These are phyloP conservation scores for Helostoma temminkii DNA, from an alignment of 2,797 vertebrate genomes.

Conservation along the genomic window DNA sequence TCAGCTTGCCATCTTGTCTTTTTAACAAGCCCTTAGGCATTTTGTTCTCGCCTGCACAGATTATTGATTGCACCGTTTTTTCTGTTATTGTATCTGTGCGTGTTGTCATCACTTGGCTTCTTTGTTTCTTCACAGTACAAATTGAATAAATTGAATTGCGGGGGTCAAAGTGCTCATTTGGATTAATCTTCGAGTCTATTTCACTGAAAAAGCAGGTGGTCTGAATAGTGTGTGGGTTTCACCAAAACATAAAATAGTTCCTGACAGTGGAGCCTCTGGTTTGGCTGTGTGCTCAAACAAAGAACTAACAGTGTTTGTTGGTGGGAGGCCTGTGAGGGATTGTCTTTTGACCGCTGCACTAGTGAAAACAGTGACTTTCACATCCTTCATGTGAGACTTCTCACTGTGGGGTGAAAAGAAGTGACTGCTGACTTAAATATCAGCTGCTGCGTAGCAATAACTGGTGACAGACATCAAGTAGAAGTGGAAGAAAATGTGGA, in stretches of 20 bases:
- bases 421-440: background rate
- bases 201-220: constrained; percentile 39
- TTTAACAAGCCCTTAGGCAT: constrained; percentile 21
- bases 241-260: constrained; percentile 25
- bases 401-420: constrained; percentile 23
- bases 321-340: constrained; percentile 38
- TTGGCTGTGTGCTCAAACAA: constrained; percentile 20
- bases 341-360: constrained; percentile 14
- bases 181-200: constrained; percentile 19
- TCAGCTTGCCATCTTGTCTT: constrained; percentile 30
- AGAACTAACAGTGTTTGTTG: background rate
- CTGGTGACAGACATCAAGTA: background rate
- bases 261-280: constrained; percentile 40
- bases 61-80: constrained; percentile 53
- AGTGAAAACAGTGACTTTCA: constrained; percentile 13
- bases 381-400: background rate
- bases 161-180: constrained; percentile 43
- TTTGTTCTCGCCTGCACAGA: constrained; percentile 55
- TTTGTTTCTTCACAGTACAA: constrained; percentile 31
- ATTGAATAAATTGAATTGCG: constrained; percentile 42
- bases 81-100: constrained; percentile 20
- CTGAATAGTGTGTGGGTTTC: constrained; percentile 27
- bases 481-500: constrained; percentile 4
- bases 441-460: background rate
- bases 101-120: constrained; percentile 37